Conservation (phyloP, 2,113 vertebrate species). For the Aix galericulata region DNA sequence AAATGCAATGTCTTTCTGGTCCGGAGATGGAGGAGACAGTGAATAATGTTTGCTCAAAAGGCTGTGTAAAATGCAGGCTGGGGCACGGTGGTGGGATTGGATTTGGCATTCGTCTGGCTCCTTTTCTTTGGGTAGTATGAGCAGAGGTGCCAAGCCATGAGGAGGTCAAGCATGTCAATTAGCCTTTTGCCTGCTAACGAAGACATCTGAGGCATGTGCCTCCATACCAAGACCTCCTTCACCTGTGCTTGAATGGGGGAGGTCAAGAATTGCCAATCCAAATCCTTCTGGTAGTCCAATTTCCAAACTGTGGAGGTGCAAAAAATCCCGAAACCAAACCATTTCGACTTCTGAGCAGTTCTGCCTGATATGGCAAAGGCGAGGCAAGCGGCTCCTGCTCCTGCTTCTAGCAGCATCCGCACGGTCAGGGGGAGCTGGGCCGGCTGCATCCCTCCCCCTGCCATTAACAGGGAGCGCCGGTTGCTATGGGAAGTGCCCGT, state of each 20-base stretch:
- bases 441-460: not conserved
- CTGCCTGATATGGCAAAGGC: not conserved
- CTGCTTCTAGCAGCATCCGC: not conserved
- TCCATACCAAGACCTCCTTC: not conserved
- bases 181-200: not conserved
- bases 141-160: not conserved
- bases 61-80: not conserved
- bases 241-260: not conserved
- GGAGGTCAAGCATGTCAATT: not conserved
- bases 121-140: not conserved
- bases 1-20: not conserved
- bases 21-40: not conserved
- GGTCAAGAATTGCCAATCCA: not conserved
- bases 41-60: not conserved
- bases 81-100: not conserved
- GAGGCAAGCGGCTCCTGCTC: not conserved
- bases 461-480: not conserved
- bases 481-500: slow-evolving; percentile 25
- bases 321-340: too few species aligned
- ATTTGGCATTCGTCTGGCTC: not conserved
- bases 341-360: not conserved
- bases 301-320: not conserved
- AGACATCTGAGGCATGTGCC: fast-evolving
- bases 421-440: fast-evolving
- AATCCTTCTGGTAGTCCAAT: not conserved